These are phyloP conservation scores for Porites evermanni DNA, from an alignment of 92 coral and sea anemone genomes.

Conservation along the genomic window DNA sequence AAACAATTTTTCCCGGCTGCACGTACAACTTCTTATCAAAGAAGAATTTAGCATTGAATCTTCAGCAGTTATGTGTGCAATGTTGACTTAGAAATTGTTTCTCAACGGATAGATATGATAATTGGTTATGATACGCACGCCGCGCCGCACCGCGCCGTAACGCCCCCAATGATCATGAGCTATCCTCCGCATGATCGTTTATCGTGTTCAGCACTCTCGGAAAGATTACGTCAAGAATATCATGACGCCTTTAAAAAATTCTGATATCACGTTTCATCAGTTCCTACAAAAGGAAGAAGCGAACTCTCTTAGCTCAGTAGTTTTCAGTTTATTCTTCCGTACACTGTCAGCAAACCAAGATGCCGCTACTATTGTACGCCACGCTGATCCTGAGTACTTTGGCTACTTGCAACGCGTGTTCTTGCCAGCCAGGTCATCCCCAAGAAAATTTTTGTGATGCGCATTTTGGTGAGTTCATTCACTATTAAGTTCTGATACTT, in stretches of 20 bases:
- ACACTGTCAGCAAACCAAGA: not conserved
- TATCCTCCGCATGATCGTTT: not conserved
- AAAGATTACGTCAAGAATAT: not conserved
- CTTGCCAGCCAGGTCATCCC: slow-evolving; percentile 85
- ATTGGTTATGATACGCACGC: not conserved
- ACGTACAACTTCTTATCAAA: not conserved
- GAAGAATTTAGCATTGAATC: not conserved
- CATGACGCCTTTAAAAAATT: not conserved
- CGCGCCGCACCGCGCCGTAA: not conserved
- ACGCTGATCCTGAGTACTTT: not conserved
- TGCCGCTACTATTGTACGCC: not conserved
- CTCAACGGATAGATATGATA: too few relatives aligned
- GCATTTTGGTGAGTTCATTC: slow-evolving; percentile 79
- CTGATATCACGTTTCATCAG: slow-evolving; percentile 2
- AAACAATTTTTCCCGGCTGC: too few relatives aligned
- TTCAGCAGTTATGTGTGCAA: not conserved
- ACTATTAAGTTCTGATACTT: not conserved
- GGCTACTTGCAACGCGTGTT: slow-evolving; percentile 61
- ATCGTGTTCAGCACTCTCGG: not conserved
- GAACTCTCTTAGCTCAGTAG: not conserved
- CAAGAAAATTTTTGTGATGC: slow-evolving; percentile 87
- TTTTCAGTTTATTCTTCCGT: not conserved
- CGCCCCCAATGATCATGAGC: too few relatives aligned
- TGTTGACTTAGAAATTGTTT: not conserved
- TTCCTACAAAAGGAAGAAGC: slow-evolving; percentile 10